A percentile compares a stretch with the other conserved stretches of the same genome.
Evolutionary conservation across 2,888 invertebrate genomes (phyloP).

Genomic region (Baccha elongata): DNA sequence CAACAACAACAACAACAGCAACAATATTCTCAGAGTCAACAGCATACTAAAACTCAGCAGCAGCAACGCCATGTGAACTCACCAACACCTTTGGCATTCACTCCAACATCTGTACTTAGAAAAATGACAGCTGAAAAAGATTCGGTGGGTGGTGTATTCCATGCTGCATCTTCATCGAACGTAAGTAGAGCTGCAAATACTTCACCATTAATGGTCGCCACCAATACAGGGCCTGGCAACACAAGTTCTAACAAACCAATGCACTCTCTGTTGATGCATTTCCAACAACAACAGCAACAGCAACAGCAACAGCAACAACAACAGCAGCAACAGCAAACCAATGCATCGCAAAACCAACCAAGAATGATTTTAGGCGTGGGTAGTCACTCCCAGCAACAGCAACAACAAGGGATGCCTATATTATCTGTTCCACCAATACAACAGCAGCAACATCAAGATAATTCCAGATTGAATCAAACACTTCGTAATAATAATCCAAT

Average conservation of each 20-base stretch:
- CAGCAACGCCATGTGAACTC: constrained; percentile 81
- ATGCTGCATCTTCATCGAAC: constrained; percentile 65
- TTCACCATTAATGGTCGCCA: constrained; percentile 75
- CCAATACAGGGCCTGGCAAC: constrained; percentile 76
- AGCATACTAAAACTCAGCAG: constrained; percentile 74
- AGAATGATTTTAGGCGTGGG: constrained; percentile 81
- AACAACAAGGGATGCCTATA: constrained; percentile 48
- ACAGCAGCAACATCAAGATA: constrained; percentile 74
- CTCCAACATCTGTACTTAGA: constrained; percentile 95
- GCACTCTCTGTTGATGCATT: constrained; percentile 70
- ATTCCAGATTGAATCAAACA: constrained; percentile 70
- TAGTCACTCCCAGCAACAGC: constrained; percentile 74
- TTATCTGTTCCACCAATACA: constrained; percentile 35
- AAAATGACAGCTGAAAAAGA: constrained; percentile 97
- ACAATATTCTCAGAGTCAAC: constrained; percentile 66
- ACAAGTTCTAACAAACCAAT: constrained; percentile 52
- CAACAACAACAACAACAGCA: constrained; percentile 65
- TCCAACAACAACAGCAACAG: constrained; percentile 73
- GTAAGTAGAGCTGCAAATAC: constrained; percentile 63
- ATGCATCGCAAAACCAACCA: constrained; percentile 74
- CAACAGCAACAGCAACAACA: constrained; percentile 75
- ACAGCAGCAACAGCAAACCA: constrained; percentile 72
- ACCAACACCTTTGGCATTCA: constrained; percentile 92
- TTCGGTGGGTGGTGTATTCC: constrained; percentile 67
- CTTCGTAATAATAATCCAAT: constrained; percentile 73